Conservation (phyloP, 2,113 vertebrate species). For the Melanerpes formicivorus region DNA sequence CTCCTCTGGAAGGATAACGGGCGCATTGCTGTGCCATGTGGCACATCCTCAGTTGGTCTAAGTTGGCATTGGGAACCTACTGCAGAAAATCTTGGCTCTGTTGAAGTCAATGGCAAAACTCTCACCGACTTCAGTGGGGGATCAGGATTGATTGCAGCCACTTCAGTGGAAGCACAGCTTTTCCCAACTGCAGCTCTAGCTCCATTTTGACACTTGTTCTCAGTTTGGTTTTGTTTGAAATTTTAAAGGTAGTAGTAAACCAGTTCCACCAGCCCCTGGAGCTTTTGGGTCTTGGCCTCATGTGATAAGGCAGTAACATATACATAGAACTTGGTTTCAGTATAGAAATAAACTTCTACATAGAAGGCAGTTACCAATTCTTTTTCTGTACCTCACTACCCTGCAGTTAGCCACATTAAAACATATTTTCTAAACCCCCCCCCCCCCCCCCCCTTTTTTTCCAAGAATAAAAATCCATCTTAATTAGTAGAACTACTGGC, state of each 20-base stretch:
- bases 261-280: background rate
- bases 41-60: background rate
- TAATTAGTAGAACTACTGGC: constrained; percentile 13
- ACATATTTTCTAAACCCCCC: constrained; percentile 44
- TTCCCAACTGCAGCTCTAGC: background rate
- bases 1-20: background rate
- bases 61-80: background rate
- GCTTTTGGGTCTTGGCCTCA: background rate
- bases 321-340: background rate
- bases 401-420: constrained; percentile 33
- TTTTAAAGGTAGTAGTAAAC: background rate
- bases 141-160: background rate
- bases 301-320: background rate
- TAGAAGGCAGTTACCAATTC: background rate
- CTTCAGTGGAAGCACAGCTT: background rate
- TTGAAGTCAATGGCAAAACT: background rate
- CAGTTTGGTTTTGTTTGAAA: background rate
- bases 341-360: background rate
- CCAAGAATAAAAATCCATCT: constrained; percentile 15
- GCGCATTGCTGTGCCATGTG: background rate
- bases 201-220: background rate
- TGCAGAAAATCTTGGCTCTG: background rate
- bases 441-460: background rate
- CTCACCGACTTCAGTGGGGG: background rate
- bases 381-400: constrained; percentile 35